A percentile compares a stretch with the other conserved stretches of the same genome.
These are phyloP conservation scores for Drosophila ercepeae DNA, from an alignment of 1,140 invertebrate species.

Conservation along the genomic window DNA sequence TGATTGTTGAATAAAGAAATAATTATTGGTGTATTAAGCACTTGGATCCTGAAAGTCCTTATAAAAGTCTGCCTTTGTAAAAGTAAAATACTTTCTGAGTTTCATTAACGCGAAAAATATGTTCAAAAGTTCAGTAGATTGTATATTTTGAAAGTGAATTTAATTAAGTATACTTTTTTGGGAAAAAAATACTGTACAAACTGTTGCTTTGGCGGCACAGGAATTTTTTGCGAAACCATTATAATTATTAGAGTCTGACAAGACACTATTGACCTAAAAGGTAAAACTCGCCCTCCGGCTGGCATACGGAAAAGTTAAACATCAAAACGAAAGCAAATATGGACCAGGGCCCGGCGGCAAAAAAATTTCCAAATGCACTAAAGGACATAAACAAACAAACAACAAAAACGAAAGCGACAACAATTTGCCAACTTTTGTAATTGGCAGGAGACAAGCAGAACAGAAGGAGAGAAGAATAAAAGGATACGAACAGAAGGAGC, in stretches of 20 bases:
- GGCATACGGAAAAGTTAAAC: conserved; percentile 27
- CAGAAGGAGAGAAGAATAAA: background rate
- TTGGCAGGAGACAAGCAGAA: conserved; percentile 30
- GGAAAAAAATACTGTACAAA: too few species aligned
- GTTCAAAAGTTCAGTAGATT: background rate
- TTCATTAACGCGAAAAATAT: background rate
- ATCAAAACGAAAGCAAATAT: conserved; percentile 20
- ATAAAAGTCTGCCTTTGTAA: background rate
- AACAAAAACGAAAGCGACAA: conserved; percentile 39
- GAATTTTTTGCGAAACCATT: too few species aligned
- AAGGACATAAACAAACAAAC: conserved; percentile 48
- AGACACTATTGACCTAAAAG: too few species aligned
- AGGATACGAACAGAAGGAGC: background rate
- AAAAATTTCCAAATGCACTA: conserved; percentile 33
- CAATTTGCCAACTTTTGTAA: conserved; percentile 59
- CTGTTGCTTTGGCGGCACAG: too few species aligned
- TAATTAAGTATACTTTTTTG: conserved; percentile 1
- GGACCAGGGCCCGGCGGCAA: background rate
- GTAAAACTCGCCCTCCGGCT: too few species aligned
- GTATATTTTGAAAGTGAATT: too few species aligned
- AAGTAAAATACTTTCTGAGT: background rate
- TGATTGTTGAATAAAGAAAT: background rate
- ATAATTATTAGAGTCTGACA: too few species aligned
- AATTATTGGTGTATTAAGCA: background rate
- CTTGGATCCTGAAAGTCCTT: background rate